Base-by-base conservation (phyloP, 2,888 invertebrate species). In the Erebia ligea region DNA sequence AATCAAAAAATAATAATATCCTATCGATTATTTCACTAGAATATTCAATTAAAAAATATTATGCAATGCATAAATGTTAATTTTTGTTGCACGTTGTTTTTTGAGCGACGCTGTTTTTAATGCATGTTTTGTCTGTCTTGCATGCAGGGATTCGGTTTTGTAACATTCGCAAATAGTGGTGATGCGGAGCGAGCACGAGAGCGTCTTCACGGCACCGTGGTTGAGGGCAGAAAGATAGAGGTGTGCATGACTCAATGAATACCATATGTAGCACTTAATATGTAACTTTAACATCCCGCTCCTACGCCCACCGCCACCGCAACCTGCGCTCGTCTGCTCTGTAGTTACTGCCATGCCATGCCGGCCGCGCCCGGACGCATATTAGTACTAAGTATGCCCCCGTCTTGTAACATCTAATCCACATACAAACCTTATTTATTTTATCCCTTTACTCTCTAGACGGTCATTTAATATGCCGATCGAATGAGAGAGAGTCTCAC, bases 61-160 rank as follows among this genome's bases (percentile, higher is more conserved):
- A 94, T 92, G 93, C 93, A 92, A 94, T 93, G 94, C 94, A 94
- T 94, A 94, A 94, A 94, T 94, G 94, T 94, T 94, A 94, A 94
- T 94, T 94, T 95, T 95, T 95, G 95, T 95, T 95, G 95, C 95
- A 95, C 95, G 95, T 95, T 95, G 94, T 95, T 95, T 95, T 95
- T 95, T 95, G 95, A 95, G 95, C 94, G 94, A 95, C 95, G 95
- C 95, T 95, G 95, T 95, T 94, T 96, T 96, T 96, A 97, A 96
- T 97, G 97, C 97, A 97, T 97, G 97, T 97, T 96, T 97, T 97
- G 96, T 97, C 96, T 97, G 97, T 97, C 97, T 95, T 97, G 97
- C 98, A 97, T 97, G 97, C 98, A 99, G 99, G 99, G 99, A 96
- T 99, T 99, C 97, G 99, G 99, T 97, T 99, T 99, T 98, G 99